Conservation (phyloP, 2,113 vertebrate genomes). For the Lutjanus erythropterus region DNA sequence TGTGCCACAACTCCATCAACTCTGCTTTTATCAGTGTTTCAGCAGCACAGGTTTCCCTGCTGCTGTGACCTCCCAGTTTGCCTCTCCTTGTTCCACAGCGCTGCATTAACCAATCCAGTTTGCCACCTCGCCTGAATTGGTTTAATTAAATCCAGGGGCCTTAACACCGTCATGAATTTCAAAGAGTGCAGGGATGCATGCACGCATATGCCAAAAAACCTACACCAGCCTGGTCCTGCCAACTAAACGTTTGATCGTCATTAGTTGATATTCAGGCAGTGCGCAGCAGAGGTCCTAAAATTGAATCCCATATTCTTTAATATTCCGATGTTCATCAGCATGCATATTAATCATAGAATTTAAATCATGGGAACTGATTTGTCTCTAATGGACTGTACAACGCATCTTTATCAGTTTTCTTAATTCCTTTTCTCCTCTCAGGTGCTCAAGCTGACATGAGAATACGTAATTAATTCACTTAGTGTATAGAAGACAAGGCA, state of each 20-base stretch:
- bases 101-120: conserved; percentile 72
- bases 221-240: conserved; percentile 61
- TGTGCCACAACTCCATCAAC: conserved; percentile 40
- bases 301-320: conserved; percentile 68
- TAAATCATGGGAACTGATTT: conserved; percentile 68
- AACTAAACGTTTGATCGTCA: conserved; percentile 76
- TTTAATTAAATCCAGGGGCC: conserved; percentile 82
- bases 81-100: conserved; percentile 66
- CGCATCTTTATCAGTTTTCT: conserved; percentile 70
- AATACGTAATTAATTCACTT: conserved; percentile 76
- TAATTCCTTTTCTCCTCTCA: conserved; percentile 63
- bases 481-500: conserved; percentile 61
- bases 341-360: conserved; percentile 76
- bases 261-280: conserved; percentile 76
- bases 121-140: conserved; percentile 70
- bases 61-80: conserved; percentile 63
- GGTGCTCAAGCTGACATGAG: conserved; percentile 69
- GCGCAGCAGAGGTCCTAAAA: conserved; percentile 64
- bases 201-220: conserved; percentile 62
- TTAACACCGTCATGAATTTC: conserved; percentile 79
- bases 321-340: conserved; percentile 63
- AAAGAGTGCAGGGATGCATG: conserved; percentile 67
- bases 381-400: conserved; percentile 76
- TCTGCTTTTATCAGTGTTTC: conserved; percentile 61
- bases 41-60: conserved; percentile 57